These are phyloP conservation scores for Eupeodes latifasciatus DNA, from an alignment of 2,888 invertebrate genomes.

Conservation along the genomic window DNA sequence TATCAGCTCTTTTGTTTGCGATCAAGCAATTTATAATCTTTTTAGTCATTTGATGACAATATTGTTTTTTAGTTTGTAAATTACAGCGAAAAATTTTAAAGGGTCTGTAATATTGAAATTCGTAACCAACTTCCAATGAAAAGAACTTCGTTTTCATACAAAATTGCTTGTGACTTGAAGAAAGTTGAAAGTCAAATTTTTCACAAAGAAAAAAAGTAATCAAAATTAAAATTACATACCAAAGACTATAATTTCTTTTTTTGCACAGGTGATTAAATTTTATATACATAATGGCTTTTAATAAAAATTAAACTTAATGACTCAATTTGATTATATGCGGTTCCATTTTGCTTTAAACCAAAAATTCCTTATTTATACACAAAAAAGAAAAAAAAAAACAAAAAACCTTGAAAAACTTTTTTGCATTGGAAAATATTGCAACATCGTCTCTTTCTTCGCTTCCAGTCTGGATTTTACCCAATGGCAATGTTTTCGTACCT, in stretches of 20 bases:
- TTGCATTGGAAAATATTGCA: constrained; percentile 4
- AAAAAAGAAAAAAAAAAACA: too few species aligned
- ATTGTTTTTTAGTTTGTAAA: too few species aligned
- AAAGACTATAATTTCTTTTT: constrained; percentile 5
- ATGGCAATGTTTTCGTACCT: neutral
- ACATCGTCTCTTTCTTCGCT: neutral
- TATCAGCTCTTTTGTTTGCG: constrained; percentile 22
- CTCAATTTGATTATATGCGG: constrained; percentile 21
- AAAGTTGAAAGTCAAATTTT: neutral
- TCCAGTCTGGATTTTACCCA: neutral
- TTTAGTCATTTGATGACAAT: too few species aligned
- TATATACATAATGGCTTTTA: neutral
- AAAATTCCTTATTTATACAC: neutral
- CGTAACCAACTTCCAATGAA: too few species aligned
- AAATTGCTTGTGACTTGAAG: neutral
- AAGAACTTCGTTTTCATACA: too few species aligned
- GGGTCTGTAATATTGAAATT: too few species aligned
- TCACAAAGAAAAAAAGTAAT: neutral
- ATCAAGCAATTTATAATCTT: too few species aligned
- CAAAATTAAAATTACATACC: neutral
- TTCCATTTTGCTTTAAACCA: neutral
- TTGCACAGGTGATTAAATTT: constrained; percentile 10
- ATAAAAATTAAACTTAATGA: constrained; percentile 23
- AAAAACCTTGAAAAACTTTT: neutral
- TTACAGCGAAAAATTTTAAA: too few species aligned